Percentiles rank a stretch among this genome's conserved stretches.
phyloP scores from a whole-genome alignment of 2,113 vertebrate species.

The Planiliza haematocheilus region DNA sequence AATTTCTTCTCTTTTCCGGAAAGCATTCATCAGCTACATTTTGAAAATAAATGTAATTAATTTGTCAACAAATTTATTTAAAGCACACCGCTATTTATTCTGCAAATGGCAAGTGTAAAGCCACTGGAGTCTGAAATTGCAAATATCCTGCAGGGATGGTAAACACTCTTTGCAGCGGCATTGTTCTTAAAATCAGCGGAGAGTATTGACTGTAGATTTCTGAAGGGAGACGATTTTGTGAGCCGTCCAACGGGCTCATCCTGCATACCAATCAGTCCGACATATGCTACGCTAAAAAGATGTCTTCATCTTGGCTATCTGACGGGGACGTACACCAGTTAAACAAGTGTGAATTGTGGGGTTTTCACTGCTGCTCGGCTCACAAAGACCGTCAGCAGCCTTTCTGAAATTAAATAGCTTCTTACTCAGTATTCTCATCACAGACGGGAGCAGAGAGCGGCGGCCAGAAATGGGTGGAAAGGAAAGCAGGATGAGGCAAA shows the following conservation, averaged over 20 bases:
- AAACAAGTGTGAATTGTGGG: slow-evolving; percentile 67
- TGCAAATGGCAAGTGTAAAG: slow-evolving; percentile 38
- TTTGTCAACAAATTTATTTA: not conserved
- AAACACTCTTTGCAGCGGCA: slow-evolving; percentile 55
- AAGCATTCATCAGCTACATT: not conserved
- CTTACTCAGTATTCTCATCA: slow-evolving; percentile 88
- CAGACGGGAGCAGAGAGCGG: slow-evolving; percentile 81
- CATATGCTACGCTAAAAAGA: slow-evolving; percentile 69
- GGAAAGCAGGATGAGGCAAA: slow-evolving; percentile 77
- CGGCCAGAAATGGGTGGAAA: slow-evolving; percentile 80
- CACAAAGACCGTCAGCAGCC: slow-evolving; percentile 83
- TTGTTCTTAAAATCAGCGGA: slow-evolving; percentile 64
- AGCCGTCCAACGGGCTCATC: slow-evolving; percentile 59
- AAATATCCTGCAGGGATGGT: slow-evolving; percentile 54
- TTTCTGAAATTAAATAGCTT: slow-evolving; percentile 85
- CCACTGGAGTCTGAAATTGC: slow-evolving; percentile 39
- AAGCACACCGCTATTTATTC: slow-evolving; percentile 13
- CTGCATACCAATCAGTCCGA: slow-evolving; percentile 74
- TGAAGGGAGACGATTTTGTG: slow-evolving; percentile 70
- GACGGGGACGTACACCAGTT: slow-evolving; percentile 47
- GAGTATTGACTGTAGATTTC: slow-evolving; percentile 67
- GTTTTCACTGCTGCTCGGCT: slow-evolving; percentile 53
- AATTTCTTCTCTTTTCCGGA: not conserved
- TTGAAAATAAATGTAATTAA: not conserved
- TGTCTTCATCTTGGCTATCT: slow-evolving; percentile 66